Base-by-base conservation (phyloP, 2,888 invertebrate genomes). In the Spilosoma lubricipeda region DNA sequence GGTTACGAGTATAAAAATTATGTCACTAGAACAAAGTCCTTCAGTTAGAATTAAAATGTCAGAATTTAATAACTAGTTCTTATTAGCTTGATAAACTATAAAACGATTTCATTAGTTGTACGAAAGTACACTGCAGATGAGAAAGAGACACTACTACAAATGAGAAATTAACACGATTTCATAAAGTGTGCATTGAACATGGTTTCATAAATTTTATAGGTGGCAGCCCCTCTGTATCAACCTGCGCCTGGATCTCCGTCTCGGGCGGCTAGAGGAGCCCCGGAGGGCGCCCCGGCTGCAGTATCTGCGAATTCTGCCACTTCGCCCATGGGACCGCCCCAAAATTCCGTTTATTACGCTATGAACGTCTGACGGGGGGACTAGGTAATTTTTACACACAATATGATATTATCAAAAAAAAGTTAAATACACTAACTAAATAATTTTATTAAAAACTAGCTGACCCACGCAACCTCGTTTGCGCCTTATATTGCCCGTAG, bases 301-400 rank as follows among this genome's bases (percentile, higher is more conserved):
- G 90, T 92, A 72, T 91, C 95, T 70, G 94, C 95, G 7, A 94
- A 96, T 5, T 90, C 96, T 42, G 96, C 96, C 78, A 95, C 96
- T 33, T 96, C 96, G 0, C 95, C 95, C 75, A 94, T 93, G 90
- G 90, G 92, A 1, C 91, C 94, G 3, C 92, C 94, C 2, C 87
- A 93, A 39, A 95, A 95, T 88, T 97, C 97, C 63, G 96, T 98
- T 56, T 98, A 98, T 90, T 98, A 98, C 89, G 98, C 98, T 67
- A 98, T 98, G 98, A 98, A 98, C 89, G 98, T 98, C 94, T 98
- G 97, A 98, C 97, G 96, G 89, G 96, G 96, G 90, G 96, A 96
- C 94, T 96, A 96, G 96, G 95, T 96, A 88, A 85, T 78, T 45
- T 45, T 27, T 15, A 48, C 48, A 48, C 15, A 18, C 2, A 13